These are phyloP conservation scores for Hydrozoanthus tunicans DNA, from an alignment of 64 coral and sea anemone species.

Conservation along the genomic window DNA sequence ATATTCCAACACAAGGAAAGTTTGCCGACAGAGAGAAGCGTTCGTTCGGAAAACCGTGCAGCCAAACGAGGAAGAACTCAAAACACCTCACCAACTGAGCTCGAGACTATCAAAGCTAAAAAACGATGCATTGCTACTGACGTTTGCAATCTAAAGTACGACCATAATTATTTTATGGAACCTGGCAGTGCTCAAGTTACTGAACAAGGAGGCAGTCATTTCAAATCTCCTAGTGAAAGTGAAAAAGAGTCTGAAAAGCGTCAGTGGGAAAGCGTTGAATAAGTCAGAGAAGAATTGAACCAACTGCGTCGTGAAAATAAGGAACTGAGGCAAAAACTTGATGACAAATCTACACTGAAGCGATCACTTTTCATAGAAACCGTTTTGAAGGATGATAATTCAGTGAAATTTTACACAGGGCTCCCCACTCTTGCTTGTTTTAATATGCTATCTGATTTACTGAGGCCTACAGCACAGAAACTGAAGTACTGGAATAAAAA, in stretches of 20 bases:
- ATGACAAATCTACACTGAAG: constrained; percentile 22
- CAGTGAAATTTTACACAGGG: constrained; percentile 59
- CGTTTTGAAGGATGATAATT: constrained; percentile 55
- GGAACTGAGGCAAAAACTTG: constrained; percentile 5
- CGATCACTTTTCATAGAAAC: constrained; percentile 30
- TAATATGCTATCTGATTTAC: background rate
- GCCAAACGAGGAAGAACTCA: too few relatives aligned
- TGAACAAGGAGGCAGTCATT: too few relatives aligned
- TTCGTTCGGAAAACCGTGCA: background rate
- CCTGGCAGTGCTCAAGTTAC: too few relatives aligned
- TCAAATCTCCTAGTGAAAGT: too few relatives aligned
- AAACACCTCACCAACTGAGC: too few relatives aligned
- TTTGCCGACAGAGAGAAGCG: constrained; percentile 10
- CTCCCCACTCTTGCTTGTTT: constrained; percentile 25
- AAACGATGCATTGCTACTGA: too few relatives aligned
- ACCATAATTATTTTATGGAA: too few relatives aligned
- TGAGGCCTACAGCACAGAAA: constrained; percentile 16
- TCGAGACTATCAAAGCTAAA: too few relatives aligned
- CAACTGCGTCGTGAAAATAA: too few relatives aligned
- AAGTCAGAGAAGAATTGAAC: background rate
- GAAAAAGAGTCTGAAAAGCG: background rate
- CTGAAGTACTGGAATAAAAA: constrained; percentile 69
- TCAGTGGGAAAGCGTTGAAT: background rate
- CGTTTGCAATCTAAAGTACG: too few relatives aligned
- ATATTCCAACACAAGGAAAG: constrained; percentile 26